Evolutionary conservation across 2,113 vertebrate genomes (phyloP).

Genomic region (Rhombomys opimus): DNA sequence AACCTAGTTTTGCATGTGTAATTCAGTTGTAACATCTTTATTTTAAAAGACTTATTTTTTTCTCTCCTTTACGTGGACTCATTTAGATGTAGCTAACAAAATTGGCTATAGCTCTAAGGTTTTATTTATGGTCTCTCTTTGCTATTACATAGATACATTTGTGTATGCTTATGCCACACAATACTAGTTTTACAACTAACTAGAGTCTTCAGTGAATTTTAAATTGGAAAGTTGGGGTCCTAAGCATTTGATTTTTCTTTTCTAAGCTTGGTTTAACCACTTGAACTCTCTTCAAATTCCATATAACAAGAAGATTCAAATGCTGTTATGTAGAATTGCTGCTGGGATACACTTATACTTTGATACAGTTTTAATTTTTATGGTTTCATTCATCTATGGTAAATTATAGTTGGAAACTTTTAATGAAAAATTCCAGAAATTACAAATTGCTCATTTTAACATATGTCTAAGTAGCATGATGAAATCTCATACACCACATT

Average conservation of each 20-base stretch:
- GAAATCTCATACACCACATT: background rate
- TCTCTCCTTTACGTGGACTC: background rate
- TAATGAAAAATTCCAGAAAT: background rate
- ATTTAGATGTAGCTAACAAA: background rate
- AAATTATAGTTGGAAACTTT: background rate
- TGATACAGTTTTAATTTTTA: background rate
- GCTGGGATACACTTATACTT: background rate
- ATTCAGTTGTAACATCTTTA: background rate
- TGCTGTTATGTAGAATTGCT: background rate
- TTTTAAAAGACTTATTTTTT: background rate
- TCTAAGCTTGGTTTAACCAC: background rate
- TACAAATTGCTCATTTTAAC: no score
- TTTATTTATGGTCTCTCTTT: background rate
- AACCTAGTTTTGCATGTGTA: background rate
- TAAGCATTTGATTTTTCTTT: background rate
- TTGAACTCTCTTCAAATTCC: background rate
- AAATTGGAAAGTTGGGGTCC: background rate
- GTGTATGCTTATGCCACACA: background rate
- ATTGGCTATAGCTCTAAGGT: background rate
- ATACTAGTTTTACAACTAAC: background rate
- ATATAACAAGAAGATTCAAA: background rate
- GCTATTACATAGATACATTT: background rate
- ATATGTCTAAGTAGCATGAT: background rate
- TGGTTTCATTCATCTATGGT: background rate
- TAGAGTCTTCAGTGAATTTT: background rate